A percentile compares a stretch with the other conserved stretches of the same genome.
Conservation (phyloP, 2,888 invertebrate species). For the Endotricha flammealis region DNA sequence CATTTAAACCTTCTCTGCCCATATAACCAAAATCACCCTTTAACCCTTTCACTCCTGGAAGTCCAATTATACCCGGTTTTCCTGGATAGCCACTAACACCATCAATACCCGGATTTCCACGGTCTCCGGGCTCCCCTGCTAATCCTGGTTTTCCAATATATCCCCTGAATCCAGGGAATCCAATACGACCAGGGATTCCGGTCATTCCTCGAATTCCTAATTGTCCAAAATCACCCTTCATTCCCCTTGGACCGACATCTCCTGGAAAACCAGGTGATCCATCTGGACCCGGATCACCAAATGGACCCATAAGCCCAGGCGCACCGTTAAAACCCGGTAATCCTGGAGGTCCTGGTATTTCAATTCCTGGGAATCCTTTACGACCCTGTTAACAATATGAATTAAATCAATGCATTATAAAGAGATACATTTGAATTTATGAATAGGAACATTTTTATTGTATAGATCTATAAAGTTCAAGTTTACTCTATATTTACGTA, state of each 20-base stretch:
- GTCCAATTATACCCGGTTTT: conserved; percentile 42
- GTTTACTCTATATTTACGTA: neutral
- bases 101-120: conserved; percentile 87
- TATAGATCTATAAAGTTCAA: conserved; percentile 7
- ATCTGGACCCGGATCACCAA: conserved; percentile 76
- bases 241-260: conserved; percentile 67
- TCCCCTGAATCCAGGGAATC: conserved; percentile 75
- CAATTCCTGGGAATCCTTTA: conserved; percentile 56
- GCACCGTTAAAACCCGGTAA: conserved; percentile 84
- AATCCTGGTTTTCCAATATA: conserved; percentile 77
- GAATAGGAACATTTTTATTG: too few species aligned
- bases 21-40: conserved; percentile 36
- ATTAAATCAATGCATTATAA: too few species aligned
- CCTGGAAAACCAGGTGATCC: conserved; percentile 61
- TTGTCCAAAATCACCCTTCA: conserved; percentile 75
- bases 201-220: conserved; percentile 49
- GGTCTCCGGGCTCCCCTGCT: conserved; percentile 79
- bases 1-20: conserved; percentile 43
- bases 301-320: conserved; percentile 79
- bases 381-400: conserved; percentile 48
- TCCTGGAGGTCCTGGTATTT: conserved; percentile 82
- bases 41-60: conserved; percentile 40
- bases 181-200: conserved; percentile 57
- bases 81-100: conserved; percentile 67
- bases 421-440: too few species aligned